Evolutionary conservation across 2,888 invertebrate genomes (phyloP).

Genomic region (Ornithoptera priamus): DNA sequence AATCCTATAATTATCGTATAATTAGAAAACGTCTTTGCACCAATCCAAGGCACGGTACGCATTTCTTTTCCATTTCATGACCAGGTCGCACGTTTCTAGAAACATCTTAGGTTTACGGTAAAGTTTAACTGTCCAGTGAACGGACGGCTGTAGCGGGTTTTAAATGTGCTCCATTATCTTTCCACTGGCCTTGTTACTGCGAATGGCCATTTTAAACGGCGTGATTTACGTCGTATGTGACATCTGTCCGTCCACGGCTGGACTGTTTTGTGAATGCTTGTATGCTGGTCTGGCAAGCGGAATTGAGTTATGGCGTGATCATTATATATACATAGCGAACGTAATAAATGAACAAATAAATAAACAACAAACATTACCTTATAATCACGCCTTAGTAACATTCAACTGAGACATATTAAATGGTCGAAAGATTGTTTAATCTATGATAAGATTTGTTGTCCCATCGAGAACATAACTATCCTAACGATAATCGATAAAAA

Average conservation of each 20-base stretch:
- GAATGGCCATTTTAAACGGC: conserved; percentile 17
- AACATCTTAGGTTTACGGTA: conserved; percentile 8
- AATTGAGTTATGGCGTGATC: too few species aligned
- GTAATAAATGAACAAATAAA: too few species aligned
- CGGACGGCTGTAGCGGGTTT: conserved; percentile 7
- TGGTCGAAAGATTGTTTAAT: too few species aligned
- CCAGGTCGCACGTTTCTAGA: conserved; percentile 8
- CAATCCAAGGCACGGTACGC: background rate
- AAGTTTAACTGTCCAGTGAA: conserved; percentile 5
- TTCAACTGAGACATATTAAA: too few species aligned
- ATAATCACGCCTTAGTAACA: too few species aligned
- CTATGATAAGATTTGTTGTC: too few species aligned
- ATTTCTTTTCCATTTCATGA: background rate
- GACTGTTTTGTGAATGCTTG: background rate
- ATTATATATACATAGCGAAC: too few species aligned
- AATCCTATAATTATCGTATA: too few species aligned
- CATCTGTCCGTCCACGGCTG: background rate
- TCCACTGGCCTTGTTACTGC: conserved; percentile 14
- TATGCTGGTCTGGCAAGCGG: too few species aligned
- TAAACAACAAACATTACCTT: too few species aligned
- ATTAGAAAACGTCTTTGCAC: background rate
- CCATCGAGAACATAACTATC: too few species aligned
- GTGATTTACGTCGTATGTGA: conserved; percentile 7
- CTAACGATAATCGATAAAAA: too few species aligned
- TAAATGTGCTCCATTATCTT: conserved; percentile 18